Conservation (phyloP, 2,797 vertebrate species). For the Protonibea diacanthus region DNA sequence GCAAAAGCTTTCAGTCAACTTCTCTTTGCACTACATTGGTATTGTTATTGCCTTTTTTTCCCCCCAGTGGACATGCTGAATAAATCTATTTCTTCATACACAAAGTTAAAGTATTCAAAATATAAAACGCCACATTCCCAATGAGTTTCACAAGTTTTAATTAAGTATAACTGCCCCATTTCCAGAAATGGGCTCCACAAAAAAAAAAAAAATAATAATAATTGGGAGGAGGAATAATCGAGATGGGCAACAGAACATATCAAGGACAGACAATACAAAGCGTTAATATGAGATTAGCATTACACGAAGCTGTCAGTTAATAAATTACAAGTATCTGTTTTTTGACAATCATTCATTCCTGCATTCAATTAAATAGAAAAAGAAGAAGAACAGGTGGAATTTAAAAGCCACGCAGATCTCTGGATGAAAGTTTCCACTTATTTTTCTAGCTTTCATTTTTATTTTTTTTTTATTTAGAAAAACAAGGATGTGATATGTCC, state of each 20-base stretch:
- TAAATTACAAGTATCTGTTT: slow-evolving; percentile 69
- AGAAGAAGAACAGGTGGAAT: slow-evolving; percentile 30
- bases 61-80: slow-evolving; percentile 72
- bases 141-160: slow-evolving; percentile 80
- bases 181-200: slow-evolving; percentile 81
- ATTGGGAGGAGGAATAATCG: slow-evolving; percentile 45
- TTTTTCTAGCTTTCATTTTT: slow-evolving; percentile 49
- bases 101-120: slow-evolving; percentile 76
- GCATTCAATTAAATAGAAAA: slow-evolving; percentile 51
- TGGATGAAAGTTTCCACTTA: slow-evolving; percentile 54
- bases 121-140: slow-evolving; percentile 82
- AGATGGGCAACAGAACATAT: slow-evolving; percentile 62
- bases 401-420: slow-evolving; percentile 52
- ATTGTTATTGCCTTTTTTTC: slow-evolving; percentile 76
- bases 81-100: slow-evolving; percentile 58
- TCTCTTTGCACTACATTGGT: slow-evolving; percentile 51
- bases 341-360: slow-evolving; percentile 68
- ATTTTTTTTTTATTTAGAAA: slow-evolving; percentile 28
- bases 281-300: slow-evolving; percentile 73
- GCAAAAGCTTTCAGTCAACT: slow-evolving; percentile 58
- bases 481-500: slow-evolving; percentile 69
- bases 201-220: slow-evolving; percentile 45
- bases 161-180: slow-evolving; percentile 75
- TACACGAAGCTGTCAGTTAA: slow-evolving; percentile 71
- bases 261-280: slow-evolving; percentile 75